Conservation (phyloP, 2,113 vertebrate genomes). For the Salvelinus namaycush region DNA sequence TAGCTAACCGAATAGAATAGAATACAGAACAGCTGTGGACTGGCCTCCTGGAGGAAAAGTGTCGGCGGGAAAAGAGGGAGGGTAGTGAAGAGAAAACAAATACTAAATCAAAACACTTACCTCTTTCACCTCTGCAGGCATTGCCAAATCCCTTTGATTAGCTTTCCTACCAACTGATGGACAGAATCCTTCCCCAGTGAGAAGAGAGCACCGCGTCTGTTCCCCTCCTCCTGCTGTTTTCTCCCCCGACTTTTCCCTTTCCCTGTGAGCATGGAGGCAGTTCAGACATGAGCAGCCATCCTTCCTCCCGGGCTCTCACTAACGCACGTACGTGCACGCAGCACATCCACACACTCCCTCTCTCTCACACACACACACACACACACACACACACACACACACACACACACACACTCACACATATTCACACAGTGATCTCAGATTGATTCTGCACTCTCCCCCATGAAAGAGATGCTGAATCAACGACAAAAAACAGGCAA, state of each 20-base stretch:
- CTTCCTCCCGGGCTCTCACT: slow-evolving; percentile 65
- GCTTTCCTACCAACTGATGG: slow-evolving; percentile 52
- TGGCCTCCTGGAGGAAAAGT: slow-evolving; percentile 38
- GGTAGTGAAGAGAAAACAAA: slow-evolving; percentile 44
- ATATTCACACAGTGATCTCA: slow-evolving; percentile 23
- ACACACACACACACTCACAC: slow-evolving; percentile 35
- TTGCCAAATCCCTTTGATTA: slow-evolving; percentile 58
- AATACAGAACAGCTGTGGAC: slow-evolving; percentile 46
- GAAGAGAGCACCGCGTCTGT: slow-evolving; percentile 29
- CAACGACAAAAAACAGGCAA: slow-evolving; percentile 19
- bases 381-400: slow-evolving; percentile 41
- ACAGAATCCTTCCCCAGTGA: slow-evolving; percentile 53
- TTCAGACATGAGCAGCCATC: slow-evolving; percentile 72
- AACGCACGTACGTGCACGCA: slow-evolving; percentile 51
- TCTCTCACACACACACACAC: slow-evolving; percentile 40
- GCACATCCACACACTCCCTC: slow-evolving; percentile 19
- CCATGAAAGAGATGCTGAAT: slow-evolving; percentile 39
- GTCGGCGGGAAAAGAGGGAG: slow-evolving; percentile 37
- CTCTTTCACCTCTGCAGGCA: slow-evolving; percentile 78
- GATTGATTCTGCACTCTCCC: slow-evolving; percentile 30
- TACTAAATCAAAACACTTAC: slow-evolving; percentile 69
- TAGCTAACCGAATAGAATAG: slow-evolving; percentile 12
- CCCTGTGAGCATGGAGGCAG: slow-evolving; percentile 55
- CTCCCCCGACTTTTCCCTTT: slow-evolving; percentile 47
- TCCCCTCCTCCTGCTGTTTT: slow-evolving; percentile 37